Base-by-base conservation (phyloP, 53 echinoderm and acorn worm species). In the Echinometra lucunter region DNA sequence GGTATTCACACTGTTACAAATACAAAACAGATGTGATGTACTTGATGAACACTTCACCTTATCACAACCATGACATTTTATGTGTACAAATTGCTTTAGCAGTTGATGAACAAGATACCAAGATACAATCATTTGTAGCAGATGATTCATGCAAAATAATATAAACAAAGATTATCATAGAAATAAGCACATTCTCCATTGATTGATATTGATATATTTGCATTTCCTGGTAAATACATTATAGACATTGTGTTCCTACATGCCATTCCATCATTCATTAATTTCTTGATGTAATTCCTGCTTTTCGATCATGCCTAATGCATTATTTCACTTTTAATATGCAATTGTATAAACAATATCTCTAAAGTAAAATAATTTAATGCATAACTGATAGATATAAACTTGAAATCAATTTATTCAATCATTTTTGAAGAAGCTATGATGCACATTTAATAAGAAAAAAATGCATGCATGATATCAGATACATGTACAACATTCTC, bases 91-190 rank as follows among this genome's bases (percentile, higher is more conserved):
- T n/a, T n/a, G n/a, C n/a, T n/a, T n/a, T n/a, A n/a, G n/a, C 27
- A 2, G 27, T 70, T 4, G 4, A 72, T 35, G 38, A 38, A 81
- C 81, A 81, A 25, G 81, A 81, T 23, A 81, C 81, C 44, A 81
- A 44, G 81, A 81, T 42, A 81, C 53, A 53, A 47, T 4, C 13
- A 53, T 53, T 9, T 53, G 2, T 44, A 42, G 44, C 44, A 42
- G 23, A 21, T 42, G 42, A 81, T 81, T 5, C 19, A 81, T 81
- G 81, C 81, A 81, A 81, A 80, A 81, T 81, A 44, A 81, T 81
- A 81, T 6, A 44, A 81, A 44, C 44, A 44, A 81, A 44, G n/a
- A 21, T 81, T 25, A 21, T 81, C 18, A 11, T 9, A 53, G 53
- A 11, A 53, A 53, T 53, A 9, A 53, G 53, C 53, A 53, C 53